Evolutionary conservation across 53 echinoderm and acorn worm genomes (phyloP).

Genomic region (Hippasteria phrygiana): DNA sequence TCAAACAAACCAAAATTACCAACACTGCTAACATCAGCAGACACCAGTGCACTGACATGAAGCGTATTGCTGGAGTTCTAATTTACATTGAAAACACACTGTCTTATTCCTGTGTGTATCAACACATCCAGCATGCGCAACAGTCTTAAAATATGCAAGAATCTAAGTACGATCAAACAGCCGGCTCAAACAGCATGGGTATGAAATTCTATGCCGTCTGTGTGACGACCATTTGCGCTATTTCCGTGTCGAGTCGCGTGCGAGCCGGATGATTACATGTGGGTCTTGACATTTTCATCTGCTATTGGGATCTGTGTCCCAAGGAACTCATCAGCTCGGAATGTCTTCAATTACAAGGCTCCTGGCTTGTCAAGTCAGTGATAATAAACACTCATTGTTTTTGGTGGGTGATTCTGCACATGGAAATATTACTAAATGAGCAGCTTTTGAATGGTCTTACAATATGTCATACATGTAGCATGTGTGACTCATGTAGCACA

Average conservation of each 20-base stretch:
- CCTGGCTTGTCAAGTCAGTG: background rate
- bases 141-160: background rate
- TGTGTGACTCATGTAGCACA: background rate
- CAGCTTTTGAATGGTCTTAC: background rate
- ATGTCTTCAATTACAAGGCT: slow-evolving; percentile 44
- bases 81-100: no score
- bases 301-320: slow-evolving; percentile 11
- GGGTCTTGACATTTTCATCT: slow-evolving; percentile 5
- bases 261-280: slow-evolving; percentile 15
- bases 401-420: background rate
- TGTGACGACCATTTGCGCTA: background rate
- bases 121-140: background rate
- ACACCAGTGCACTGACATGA: no score
- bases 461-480: background rate
- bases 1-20: no score
- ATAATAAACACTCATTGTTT: slow-evolving; percentile 37
- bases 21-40: no score
- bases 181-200: no score
- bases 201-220: background rate
- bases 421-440: background rate
- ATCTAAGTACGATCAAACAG: background rate
- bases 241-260: slow-evolving; percentile 26
- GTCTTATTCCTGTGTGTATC: no score
- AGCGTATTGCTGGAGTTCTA: no score
- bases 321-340: slow-evolving; percentile 26